A percentile compares a stretch with the other conserved stretches of the same genome.
phyloP scores from a whole-genome alignment of 2,113 vertebrate species.

The Callocephalon fimbriatum region DNA sequence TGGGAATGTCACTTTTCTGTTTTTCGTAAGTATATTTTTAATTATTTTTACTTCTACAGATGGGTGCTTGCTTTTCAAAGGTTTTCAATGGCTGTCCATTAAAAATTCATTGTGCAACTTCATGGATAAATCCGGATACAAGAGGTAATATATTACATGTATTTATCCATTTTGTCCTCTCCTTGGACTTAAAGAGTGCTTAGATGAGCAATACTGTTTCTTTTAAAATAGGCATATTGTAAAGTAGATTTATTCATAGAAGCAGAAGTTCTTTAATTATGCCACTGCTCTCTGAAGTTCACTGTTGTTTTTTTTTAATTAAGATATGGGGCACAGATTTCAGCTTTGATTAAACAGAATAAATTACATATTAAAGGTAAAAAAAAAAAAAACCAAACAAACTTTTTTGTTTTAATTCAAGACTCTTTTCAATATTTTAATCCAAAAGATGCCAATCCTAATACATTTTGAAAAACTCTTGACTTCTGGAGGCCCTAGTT shows the following conservation, averaged over 20 bases:
- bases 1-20: background rate
- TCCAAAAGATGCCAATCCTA: background rate
- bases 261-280: background rate
- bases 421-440: background rate
- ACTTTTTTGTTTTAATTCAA: background rate
- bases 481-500: background rate
- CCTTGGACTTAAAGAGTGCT: background rate
- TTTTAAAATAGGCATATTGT: background rate
- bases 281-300: background rate
- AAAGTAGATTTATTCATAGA: background rate
- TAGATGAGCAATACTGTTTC: background rate
- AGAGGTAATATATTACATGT: slow-evolving; percentile 80
- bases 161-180: background rate
- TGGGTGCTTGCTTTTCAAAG: slow-evolving; percentile 99
- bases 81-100: slow-evolving; percentile 98
- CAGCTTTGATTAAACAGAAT: background rate
- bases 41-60: slow-evolving; percentile 77
- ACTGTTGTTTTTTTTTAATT: background rate
- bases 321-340: background rate
- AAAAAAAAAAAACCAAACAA: background rate
- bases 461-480: background rate
- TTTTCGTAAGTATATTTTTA: background rate
- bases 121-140: slow-evolving; percentile 99
- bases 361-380: background rate
- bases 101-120: slow-evolving; percentile 97